These are phyloP conservation scores for Abrostola tripartita DNA, from an alignment of 2,888 invertebrate species.

Conservation along the genomic window DNA sequence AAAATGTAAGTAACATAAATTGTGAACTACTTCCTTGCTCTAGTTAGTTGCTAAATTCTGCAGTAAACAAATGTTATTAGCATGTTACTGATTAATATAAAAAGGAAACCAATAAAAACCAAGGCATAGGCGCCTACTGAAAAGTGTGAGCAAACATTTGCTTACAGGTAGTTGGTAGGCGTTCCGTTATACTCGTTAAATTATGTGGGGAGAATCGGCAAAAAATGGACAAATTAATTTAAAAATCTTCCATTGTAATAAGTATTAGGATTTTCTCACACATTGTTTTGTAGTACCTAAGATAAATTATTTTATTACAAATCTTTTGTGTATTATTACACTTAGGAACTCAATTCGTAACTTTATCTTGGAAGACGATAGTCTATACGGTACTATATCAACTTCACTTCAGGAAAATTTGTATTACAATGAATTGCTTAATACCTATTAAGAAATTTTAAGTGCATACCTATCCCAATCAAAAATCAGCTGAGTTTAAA, in stretches of 20 bases:
- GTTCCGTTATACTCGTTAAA: background rate
- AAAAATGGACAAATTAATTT: background rate
- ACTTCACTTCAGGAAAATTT: too few species aligned
- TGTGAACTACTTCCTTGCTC: too few species aligned
- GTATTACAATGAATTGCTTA: background rate
- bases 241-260: slow-evolving; percentile 2
- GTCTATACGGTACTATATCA: too few species aligned
- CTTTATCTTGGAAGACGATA: slow-evolving; percentile 1
- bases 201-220: background rate
- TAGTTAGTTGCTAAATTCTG: too few species aligned
- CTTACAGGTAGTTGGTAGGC: background rate
- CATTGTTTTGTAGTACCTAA: background rate
- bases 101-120: too few species aligned
- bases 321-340: background rate
- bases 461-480: slow-evolving; percentile 38
- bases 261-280: background rate
- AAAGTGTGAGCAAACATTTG: slow-evolving; percentile 1
- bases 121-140: background rate
- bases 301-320: background rate
- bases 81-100: too few species aligned
- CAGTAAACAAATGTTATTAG: too few species aligned
- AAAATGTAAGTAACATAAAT: too few species aligned
- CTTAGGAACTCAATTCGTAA: background rate
- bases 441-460: slow-evolving; percentile 6
- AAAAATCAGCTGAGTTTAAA: slow-evolving; percentile 73